Base-by-base conservation (phyloP, 1,140 invertebrate genomes). In the Camponotus pennsylvanicus region DNA sequence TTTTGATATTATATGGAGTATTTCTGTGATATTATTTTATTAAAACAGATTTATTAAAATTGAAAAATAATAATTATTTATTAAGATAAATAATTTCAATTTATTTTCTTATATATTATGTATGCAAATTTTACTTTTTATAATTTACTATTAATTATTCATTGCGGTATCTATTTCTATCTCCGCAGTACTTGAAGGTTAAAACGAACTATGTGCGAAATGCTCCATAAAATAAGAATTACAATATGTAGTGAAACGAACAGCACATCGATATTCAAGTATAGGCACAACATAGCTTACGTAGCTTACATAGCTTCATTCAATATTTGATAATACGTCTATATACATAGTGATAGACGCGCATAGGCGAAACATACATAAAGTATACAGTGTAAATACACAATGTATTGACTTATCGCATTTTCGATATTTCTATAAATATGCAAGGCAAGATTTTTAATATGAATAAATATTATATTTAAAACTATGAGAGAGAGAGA, bases 251-350 rank as follows among this genome's bases (percentile, higher is more conserved):
- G 32, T 18, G 0, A 11, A 82, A 42, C 21, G 7, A 70, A 71
- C 27, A 8, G 13, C 18, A 13, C 32, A 63, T 73, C 40, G 55
- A 75, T 83, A 83, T 75, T 59, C 32, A 21, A 83, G 66, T 64
- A 37, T 11, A 37, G 2, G 27, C 27, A 13, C 2, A 9, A 45
- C 11, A 45, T 45, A 45, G 42, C 42, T 45, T 45, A 45, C 11
- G 13, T 49, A 42, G n/a, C 5, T 21, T 55, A 15, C 45, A 69
- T 69, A 73, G 55, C 67, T 83, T 57, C 49, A 9, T 71, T 82
- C 18, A 83, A 83, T 73, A 83, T 83, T 83, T 73, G 45, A 82
- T 69, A 32, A 67, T 79, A 69, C 9, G 55, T 61, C 18, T 49
- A 40, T 70, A 69, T n/a, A 21, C 13, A n/a, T n/a, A 13, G 6